Evolutionary conservation across 2,797 vertebrate genomes (phyloP).

Genomic region (Karalla daura): DNA sequence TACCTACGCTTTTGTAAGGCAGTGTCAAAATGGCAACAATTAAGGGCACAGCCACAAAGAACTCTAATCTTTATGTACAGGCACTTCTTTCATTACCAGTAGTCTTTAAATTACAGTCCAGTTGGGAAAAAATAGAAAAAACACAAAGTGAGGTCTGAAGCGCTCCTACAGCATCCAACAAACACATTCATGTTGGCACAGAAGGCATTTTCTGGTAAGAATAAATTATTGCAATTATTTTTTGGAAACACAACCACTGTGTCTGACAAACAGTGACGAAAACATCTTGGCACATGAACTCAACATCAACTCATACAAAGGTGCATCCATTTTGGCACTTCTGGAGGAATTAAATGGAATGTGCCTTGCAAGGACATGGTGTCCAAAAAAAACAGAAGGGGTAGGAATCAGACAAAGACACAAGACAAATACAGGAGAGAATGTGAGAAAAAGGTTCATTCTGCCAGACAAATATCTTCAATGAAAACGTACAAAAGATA

Average conservation of each 20-base stretch:
- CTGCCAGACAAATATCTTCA: constrained; percentile 1
- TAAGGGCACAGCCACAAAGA: constrained; percentile 22
- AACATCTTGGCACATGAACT: constrained; percentile 29
- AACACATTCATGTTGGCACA: constrained; percentile 51
- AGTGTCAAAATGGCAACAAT: constrained; percentile 24
- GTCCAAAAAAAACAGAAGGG: constrained; percentile 23
- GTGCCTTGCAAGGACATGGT: constrained; percentile 10
- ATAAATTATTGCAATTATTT: constrained; percentile 18
- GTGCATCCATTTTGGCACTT: constrained; percentile 50
- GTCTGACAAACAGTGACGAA: constrained; percentile 25
- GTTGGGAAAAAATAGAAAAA: neutral
- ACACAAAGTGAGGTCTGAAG: constrained; percentile 41
- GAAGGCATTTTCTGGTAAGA: constrained; percentile 32
- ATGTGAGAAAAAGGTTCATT: neutral
- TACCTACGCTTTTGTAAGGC: constrained; percentile 2
- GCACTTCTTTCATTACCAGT: constrained; percentile 55
- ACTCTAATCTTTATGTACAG: constrained; percentile 53
- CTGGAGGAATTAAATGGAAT: constrained; percentile 27
- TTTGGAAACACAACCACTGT: neutral
- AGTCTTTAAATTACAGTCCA: constrained; percentile 57
- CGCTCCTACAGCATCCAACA: constrained; percentile 51
- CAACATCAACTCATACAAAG: constrained; percentile 11
- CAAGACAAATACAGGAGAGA: neutral
- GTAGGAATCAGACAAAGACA: neutral
- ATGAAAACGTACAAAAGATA: constrained; percentile 1